Conservation (phyloP, 2,113 vertebrate species). For the Haemorhous mexicanus region DNA sequence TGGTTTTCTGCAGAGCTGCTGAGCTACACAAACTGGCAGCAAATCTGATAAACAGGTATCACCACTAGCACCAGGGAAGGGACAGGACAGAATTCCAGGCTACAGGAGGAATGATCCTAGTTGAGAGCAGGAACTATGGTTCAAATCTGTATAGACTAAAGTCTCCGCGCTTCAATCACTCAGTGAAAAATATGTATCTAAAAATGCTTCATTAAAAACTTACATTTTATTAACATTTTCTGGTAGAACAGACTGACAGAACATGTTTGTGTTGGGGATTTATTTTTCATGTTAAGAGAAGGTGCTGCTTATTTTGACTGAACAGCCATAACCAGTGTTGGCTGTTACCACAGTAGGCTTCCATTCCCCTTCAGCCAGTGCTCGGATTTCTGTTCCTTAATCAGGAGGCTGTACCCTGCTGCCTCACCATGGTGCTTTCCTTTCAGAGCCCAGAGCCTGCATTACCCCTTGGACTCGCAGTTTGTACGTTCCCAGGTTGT, state of each 20-base stretch:
- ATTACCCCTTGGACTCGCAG: background rate
- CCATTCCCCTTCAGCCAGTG: background rate
- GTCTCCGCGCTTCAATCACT: background rate
- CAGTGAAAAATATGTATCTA: rapidly evolving
- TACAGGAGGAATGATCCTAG: background rate
- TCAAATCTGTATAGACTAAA: background rate
- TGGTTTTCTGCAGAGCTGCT: background rate
- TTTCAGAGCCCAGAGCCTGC: rapidly evolving
- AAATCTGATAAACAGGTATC: rapidly evolving
- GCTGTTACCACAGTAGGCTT: background rate
- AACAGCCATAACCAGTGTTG: rapidly evolving
- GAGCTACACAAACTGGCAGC: background rate
- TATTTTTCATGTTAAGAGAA: background rate
- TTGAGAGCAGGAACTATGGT: rapidly evolving
- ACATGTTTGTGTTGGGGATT: background rate
- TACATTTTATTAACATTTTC: background rate
- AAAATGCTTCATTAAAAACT: background rate
- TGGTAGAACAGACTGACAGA: background rate
- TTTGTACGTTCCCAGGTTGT: background rate
- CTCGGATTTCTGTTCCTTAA: background rate
- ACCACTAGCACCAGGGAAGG: background rate
- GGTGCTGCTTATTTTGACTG: background rate
- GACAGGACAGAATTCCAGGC: background rate
- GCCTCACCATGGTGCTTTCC: background rate
- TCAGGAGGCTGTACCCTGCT: background rate